Evolutionary conservation across 2,888 invertebrate genomes (phyloP).

Genomic region (Teleiodes luculella): DNA sequence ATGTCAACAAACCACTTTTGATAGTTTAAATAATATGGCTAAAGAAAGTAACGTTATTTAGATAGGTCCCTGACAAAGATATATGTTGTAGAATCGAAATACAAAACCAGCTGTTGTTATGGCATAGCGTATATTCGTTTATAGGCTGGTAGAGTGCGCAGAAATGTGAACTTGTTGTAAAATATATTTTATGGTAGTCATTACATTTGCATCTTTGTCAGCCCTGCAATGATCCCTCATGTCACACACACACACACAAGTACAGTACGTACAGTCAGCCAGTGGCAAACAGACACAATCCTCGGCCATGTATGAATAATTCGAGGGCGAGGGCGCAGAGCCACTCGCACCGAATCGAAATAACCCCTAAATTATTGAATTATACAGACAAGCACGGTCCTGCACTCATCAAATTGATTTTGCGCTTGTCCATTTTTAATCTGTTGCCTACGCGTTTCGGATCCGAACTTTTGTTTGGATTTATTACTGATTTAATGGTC

Average conservation of each 20-base stretch:
- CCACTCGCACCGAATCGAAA: conserved; percentile 55
- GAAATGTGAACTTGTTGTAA: too few species aligned
- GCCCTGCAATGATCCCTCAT: too few species aligned
- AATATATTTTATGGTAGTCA: conserved; percentile 10
- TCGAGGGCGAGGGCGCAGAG: conserved; percentile 42
- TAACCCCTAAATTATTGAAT: conserved; percentile 73
- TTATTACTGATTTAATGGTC: background rate
- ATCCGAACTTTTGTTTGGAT: background rate
- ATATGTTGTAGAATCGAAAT: too few species aligned
- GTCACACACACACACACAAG: too few species aligned
- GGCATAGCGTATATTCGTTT: too few species aligned
- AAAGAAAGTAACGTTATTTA: too few species aligned
- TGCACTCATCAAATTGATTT: conserved; percentile 41
- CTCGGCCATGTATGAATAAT: conserved; percentile 70
- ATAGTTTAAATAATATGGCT: too few species aligned
- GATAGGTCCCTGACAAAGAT: too few species aligned
- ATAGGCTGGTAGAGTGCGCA: too few species aligned
- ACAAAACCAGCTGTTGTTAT: too few species aligned
- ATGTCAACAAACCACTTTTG: too few species aligned
- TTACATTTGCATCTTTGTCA: background rate
- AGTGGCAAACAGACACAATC: conserved; percentile 49
- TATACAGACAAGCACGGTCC: conserved; percentile 57
- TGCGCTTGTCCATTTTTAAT: conserved; percentile 16
- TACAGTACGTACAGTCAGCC: conserved; percentile 23
- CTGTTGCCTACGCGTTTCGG: background rate